Base-by-base conservation (phyloP, 1,140 invertebrate genomes). In the Diplogasteroides magnus region DNA sequence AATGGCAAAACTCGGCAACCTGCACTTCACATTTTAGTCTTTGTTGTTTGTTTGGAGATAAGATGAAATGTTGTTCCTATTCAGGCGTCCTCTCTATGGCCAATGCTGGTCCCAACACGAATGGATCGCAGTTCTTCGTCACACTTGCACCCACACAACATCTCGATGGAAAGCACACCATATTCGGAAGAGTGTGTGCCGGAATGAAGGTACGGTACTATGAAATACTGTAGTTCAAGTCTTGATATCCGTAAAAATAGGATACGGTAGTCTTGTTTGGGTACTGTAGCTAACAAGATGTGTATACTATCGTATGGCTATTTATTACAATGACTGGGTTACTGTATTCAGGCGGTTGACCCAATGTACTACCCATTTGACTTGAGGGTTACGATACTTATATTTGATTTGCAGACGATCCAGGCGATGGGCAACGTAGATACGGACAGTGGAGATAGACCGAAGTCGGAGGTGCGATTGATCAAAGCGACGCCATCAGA, bases 111-210 rank as follows among this genome's bases (percentile, higher is more conserved):
- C 93, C 93, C 1, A 89, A 98, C 81, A 91, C 92, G 23, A 98
- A 98, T 86, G 94, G 94, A 27, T 96, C 93, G 59, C 96, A 98
- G 83, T 98, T 98, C 87, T 98, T 98, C 79, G 93, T 98, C 27
- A 97, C 94, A 0, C 84, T 98, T 69, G 93, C 90, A 0, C 94
- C 95, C 3, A 95, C 94, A 3, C 93, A 97, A 77, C 97, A 94
- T 93, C 85, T 98, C 6, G 95, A 98, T 87, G 91, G 92, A 37
- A 97, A 97, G 84, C 94, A 98, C 84, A 88, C 93, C 11, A 95
- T 98, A 82, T 98, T 98, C 86, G 95, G 93, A 13, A 81, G 86
- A 64, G 74, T 87, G 13, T 68, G 69, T 31, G 78, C 75, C 28
- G 86, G 86, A n/a, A 87, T 87, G 83, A 79, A 77, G 62, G 77